Base-by-base conservation (phyloP, 2,888 invertebrate species). In the Exocentrus adspersus region DNA sequence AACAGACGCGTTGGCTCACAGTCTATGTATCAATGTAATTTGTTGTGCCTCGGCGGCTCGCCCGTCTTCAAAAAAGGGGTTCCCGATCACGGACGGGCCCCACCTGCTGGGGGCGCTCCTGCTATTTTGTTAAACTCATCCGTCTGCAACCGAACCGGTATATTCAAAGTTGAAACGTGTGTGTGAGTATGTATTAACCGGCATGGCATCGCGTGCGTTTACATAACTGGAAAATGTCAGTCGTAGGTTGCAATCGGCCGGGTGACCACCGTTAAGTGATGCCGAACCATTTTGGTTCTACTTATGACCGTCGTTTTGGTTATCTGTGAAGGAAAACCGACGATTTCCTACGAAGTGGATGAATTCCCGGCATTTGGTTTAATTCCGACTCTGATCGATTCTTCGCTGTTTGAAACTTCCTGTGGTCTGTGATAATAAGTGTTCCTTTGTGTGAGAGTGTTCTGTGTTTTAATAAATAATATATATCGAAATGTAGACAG, bases 161-260 rank as follows among this genome's bases (percentile, higher is more conserved):
- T 60, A 62, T 60, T 58, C 60, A 60, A 67, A 60, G 41, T 54
- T 2, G 10, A 37, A 30, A 32, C 46, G 46, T 54, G 54, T 58
- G 48, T 50, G 48, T 62, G 43, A 57, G 52, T n/a, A n/a, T n/a
- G n/a, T n/a, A n/a, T n/a, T n/a, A 24, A 24, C 24, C 24, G 24
- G 24, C 24, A 7, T 46, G 58, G 59, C 56, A 56, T 51, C 64
- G 52, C 37, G 50, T 64, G 64, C 65, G 64, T 68, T 68, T 67
- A 69, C 69, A 67, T 69, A 67, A 67, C 69, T 67, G 66, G 67
- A 67, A 67, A 69, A 69, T 66, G 69, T 67, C 69, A 69, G 69
- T 67, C 24, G 69, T 60, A 42, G 64, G 50, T 48, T 62, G 64
- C 53, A 58, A 57, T 14, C 62, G 60, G 24, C 45, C 53, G 64